phyloP scores from a whole-genome alignment of 1,140 invertebrate genomes.

The Lepeophtheirus salmonis region DNA sequence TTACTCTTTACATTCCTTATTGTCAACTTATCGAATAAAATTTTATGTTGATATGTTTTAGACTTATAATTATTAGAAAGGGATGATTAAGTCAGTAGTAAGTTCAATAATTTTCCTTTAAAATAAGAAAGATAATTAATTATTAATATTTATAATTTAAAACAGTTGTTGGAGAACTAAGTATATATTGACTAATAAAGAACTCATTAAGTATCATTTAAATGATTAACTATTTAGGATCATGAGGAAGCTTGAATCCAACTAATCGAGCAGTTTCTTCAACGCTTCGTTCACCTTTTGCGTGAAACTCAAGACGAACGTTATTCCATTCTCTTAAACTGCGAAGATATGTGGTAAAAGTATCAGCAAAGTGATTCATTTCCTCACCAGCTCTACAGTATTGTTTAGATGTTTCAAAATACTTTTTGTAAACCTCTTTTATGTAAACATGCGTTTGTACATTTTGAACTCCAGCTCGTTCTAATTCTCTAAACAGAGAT shows the following conservation, averaged over 20 bases:
- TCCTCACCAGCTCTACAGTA: constrained; percentile 58
- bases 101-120: no score
- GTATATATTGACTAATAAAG: not conserved
- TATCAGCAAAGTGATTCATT: constrained; percentile 43
- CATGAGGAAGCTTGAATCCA: constrained; percentile 62
- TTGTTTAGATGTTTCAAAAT: constrained; percentile 44
- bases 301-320: constrained; percentile 47
- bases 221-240: constrained; percentile 34
- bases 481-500: not conserved
- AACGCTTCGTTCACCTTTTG: constrained; percentile 50
- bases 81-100: no score
- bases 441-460: constrained; percentile 24
- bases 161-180: no score
- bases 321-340: constrained; percentile 44
- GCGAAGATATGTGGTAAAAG: constrained; percentile 50
- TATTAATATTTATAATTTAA: no score
- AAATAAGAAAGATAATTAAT: no score
- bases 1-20: no score
- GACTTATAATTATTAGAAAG: no score
- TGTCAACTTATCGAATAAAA: no score
- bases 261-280: constrained; percentile 58
- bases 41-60: no score
- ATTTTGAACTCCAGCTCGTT: not conserved
- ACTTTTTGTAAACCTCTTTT: constrained; percentile 38
- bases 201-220: not conserved